Evolutionary conservation across 2,888 invertebrate species (phyloP), one percentile per base, ranked within the genome.

Genomic region (Peribatodes rhomboidaria): DNA sequence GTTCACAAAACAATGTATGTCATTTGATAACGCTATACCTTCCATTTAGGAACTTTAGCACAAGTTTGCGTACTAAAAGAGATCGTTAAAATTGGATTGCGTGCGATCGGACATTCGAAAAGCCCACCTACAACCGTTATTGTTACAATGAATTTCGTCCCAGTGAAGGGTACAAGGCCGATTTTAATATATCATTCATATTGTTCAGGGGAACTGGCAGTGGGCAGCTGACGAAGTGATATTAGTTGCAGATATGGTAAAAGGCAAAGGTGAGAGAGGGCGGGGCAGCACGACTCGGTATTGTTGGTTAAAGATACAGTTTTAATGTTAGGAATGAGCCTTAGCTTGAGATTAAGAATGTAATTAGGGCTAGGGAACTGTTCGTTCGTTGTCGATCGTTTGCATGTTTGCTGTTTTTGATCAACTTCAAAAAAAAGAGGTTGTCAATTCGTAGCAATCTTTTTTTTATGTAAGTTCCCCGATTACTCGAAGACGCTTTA

Each of bases 131-230:
- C 73, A 57, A 67, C 68, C 70, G 79, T 78, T 83, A 85, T 79
- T 82, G 79, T 84, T 86, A 79, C 81, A 81, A 84, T 80, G 76
- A 78, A 83, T 83, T 82, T 83, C 80, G 78, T 78, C 75, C 79
- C 72, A 87, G 87, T 84, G 87, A 89, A 80, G 78, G 88, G 84
- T 82, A 80, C 88, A 89, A 89, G 90, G 89, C 58, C 67, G 35
- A 56, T 73, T 76, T 80, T 73, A 76, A 82, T 77, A 79, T 83
- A 83, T 83, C 78, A 83, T 84, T 84, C 3, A 7, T 77, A 81
- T 81, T 85, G 80, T 83, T 77, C 79, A 72, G 79, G 71, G 68
- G 57, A 71, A 78, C 77, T 77, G 78, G 76, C 79, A 83, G 80
- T 81, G 85, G 83, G 79, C 85, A 87, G 85, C 83, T 79, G 78